Conservation (phyloP, 2,797 vertebrate species). For the Syndactyla subalaris region DNA sequence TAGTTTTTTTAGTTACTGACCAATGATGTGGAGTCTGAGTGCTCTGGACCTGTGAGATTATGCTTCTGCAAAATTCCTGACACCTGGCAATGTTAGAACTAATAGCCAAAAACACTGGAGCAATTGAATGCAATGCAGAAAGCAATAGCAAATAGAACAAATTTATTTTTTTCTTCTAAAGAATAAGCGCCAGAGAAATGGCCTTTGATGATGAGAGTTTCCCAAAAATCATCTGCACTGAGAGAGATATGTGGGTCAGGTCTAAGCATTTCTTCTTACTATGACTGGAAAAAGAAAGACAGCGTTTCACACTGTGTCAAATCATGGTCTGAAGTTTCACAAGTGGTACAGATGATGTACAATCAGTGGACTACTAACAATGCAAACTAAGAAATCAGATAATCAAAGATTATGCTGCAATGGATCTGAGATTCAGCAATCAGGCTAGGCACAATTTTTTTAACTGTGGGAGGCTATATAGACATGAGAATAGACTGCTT, state of each 20-base stretch:
- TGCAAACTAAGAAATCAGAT: background rate
- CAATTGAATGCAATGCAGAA: background rate
- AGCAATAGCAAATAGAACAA: background rate
- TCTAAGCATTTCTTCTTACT: background rate
- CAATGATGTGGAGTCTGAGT: background rate
- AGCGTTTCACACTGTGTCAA: background rate
- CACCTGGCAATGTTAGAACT: background rate
- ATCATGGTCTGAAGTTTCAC: background rate
- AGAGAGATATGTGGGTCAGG: background rate
- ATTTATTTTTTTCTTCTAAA: background rate
- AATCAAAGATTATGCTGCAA: background rate
- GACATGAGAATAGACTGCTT: background rate
- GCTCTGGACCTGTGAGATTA: background rate
- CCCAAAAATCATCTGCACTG: background rate
- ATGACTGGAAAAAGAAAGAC: background rate
- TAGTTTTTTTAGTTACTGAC: background rate
- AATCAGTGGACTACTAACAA: background rate
- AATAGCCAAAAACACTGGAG: background rate
- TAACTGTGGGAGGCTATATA: background rate
- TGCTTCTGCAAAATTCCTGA: background rate
- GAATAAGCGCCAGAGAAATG: background rate
- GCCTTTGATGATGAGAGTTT: background rate
- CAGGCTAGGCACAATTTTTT: background rate
- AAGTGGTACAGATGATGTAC: background rate
- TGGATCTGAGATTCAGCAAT: background rate